Evolutionary conservation across 2,797 vertebrate genomes (phyloP).

Genomic region (Onychomys arenicola): DNA sequence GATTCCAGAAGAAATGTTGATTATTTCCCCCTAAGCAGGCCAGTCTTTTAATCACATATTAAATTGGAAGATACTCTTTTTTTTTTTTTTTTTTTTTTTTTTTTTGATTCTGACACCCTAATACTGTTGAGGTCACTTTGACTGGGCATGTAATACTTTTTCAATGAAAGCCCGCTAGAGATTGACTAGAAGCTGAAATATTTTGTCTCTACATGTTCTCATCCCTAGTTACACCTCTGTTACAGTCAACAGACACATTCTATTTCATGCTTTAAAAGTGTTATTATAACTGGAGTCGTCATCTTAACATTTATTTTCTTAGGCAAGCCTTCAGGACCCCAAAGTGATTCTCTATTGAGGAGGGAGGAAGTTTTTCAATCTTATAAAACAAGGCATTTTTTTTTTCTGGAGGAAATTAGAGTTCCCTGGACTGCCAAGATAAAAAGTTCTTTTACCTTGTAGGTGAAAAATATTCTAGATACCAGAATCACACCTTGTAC

Average conservation of each 20-base stretch:
- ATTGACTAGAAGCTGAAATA: not conserved
- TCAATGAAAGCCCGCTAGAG: not conserved
- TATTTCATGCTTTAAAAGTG: not conserved
- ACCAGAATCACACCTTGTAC: not conserved
- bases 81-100: not conserved
- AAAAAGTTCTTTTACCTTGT: not conserved
- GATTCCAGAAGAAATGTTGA: not conserved
- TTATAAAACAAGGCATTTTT: not conserved
- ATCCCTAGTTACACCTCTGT: not conserved
- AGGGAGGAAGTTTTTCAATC: not conserved
- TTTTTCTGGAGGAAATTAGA: not conserved
- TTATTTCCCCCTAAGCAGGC: not conserved
- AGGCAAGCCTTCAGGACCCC: not conserved
- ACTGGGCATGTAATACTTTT: not conserved
- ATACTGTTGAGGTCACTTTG: not conserved
- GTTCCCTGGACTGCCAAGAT: not conserved
- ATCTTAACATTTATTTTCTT: not conserved
- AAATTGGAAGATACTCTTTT: not conserved
- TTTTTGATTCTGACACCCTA: not conserved
- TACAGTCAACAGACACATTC: not conserved
- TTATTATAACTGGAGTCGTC: not conserved
- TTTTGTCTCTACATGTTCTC: not conserved
- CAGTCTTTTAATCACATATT: not conserved
- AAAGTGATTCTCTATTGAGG: not conserved
- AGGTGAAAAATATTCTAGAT: not conserved